Percentiles rank a stretch among this genome's conserved stretches.
Conservation (phyloP, 2,113 vertebrate species). For the Actenoides lindsayi region DNA sequence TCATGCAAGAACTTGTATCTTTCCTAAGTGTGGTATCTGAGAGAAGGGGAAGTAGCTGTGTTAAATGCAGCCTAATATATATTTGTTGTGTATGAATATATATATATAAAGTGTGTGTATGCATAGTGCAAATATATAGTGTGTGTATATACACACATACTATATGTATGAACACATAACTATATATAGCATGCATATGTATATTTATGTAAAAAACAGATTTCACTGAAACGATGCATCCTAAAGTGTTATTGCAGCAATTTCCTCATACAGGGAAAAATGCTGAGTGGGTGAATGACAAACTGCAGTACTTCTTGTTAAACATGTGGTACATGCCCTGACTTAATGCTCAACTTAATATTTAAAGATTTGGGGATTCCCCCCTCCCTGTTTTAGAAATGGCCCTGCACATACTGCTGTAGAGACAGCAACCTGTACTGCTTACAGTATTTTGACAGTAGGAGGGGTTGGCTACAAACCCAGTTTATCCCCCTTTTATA, state of each 20-base stretch:
- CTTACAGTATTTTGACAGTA: not conserved
- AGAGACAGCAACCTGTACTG: not conserved
- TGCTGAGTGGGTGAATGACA: not conserved
- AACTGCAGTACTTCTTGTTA: not conserved
- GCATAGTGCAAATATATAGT: not conserved
- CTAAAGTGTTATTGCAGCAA: not conserved
- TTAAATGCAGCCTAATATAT: not conserved
- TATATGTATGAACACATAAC: not conserved
- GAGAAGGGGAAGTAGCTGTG: not conserved
- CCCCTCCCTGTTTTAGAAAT: not conserved
- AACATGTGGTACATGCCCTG: not conserved
- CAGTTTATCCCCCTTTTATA: not conserved
- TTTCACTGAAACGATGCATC: not conserved
- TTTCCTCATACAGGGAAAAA: not conserved
- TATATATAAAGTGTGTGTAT: not conserved
- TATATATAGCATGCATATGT: not conserved
- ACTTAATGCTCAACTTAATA: not conserved
- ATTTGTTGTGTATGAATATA: not conserved
- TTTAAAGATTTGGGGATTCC: not conserved
- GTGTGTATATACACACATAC: accelerated
- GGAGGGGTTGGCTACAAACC: not conserved
- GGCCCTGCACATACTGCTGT: not conserved
- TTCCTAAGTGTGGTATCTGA: not conserved
- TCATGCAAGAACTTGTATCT: not conserved
- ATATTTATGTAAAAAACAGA: not conserved